These are phyloP conservation scores for Geophilus truncorum DNA, from an alignment of 2,888 invertebrate genomes.

Conservation along the genomic window DNA sequence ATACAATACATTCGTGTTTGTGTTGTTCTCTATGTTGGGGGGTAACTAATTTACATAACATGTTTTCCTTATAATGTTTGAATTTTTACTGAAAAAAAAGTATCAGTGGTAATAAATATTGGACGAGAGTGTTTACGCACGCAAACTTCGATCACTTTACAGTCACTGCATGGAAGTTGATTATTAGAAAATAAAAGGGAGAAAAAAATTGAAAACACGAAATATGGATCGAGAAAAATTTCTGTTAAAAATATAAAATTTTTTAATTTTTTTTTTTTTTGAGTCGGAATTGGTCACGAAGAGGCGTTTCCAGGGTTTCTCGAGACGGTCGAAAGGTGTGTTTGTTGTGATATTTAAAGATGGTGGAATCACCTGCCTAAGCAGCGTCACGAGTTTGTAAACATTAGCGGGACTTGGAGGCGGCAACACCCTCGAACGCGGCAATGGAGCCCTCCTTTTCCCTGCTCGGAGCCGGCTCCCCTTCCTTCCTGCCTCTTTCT, in stretches of 20 bases:
- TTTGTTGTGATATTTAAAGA: neutral
- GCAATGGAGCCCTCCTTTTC: constrained; percentile 28
- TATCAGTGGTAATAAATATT: constrained; percentile 24
- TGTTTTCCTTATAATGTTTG: constrained; percentile 22
- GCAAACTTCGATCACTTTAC: constrained; percentile 15
- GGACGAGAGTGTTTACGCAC: constrained; percentile 11
- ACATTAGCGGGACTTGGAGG: neutral
- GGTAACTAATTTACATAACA: neutral
- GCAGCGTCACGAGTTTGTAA: constrained; percentile 6
- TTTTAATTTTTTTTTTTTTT: no score
- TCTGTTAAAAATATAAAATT: neutral
- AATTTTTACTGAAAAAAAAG: neutral
- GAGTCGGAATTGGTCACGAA: no score
- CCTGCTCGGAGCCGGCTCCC: neutral
- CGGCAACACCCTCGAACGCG: constrained; percentile 23
- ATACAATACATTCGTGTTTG: neutral
- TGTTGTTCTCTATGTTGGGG: neutral
- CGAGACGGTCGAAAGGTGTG: neutral
- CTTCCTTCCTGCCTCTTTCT: constrained; percentile 11
- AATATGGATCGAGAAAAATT: neutral
- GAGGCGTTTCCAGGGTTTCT: no score
- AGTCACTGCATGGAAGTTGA: neutral
- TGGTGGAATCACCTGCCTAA: neutral
- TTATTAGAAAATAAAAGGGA: neutral
- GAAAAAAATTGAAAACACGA: neutral